Evolutionary conservation across 2,797 vertebrate genomes (phyloP), one percentile per base, ranked within the genome.

Genomic region (Petrocephalus schoutedeni): DNA sequence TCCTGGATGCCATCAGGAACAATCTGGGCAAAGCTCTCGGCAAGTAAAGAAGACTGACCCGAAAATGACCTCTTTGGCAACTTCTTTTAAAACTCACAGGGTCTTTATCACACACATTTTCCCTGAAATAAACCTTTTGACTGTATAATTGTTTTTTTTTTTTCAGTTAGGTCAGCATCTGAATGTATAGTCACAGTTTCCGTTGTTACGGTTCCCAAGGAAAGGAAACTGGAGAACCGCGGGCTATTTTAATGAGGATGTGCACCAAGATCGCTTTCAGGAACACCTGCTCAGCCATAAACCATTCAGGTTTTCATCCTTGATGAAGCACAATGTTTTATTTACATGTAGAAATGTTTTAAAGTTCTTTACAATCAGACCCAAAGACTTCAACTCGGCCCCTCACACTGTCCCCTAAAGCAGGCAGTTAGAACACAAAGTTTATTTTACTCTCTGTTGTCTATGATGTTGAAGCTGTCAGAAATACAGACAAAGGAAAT

Each of bases 1-100:
- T 99, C 95, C 95, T 99, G 2, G 98, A 99, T 16, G 94, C 98
- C 93, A 99, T 99, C 94, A 98, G 97, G 96, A 97, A 93, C 92
- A 99, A 98, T 92, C 93, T 99, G 93, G 97, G 99, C 89, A 98
- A 96, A 93, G 97, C 98, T 56, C 94, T 99, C 77, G 97, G 97
- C 94, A 98, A 97, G 92, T 95, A 96, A 94, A 94, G 92, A 58
- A 19, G 71, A 77, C 41, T 77, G 71, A 41, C 71, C 36, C 19
- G 2, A 0, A 16, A 77, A 49, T n/a, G 71, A 77, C 71, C 19
- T 41, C 71, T 74, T 74, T 32, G 41, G 5, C 71, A 77, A 16
- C 0, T 4, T 41, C 36, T 77, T 77, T 77, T 41, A 45, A 32
- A 74, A 41, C 14, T 41, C 36, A 45, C 41, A 77, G 71, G 71